A percentile compares a stretch with the other conserved stretches of the same genome.
phyloP scores from a whole-genome alignment of 2,113 vertebrate genomes.

The Uria aalge region DNA sequence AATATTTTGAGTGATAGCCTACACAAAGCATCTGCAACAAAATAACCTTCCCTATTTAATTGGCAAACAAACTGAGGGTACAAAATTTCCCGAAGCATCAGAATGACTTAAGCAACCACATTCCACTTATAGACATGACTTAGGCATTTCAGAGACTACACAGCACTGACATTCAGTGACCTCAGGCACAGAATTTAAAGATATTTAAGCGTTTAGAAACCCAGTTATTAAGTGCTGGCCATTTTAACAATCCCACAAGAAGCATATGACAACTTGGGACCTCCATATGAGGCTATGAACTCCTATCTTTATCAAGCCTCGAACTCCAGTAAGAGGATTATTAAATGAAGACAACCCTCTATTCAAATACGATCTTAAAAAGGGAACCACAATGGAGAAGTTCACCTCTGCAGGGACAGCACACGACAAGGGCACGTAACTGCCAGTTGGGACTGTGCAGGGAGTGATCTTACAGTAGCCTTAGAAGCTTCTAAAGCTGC shows the following conservation, averaged over 20 bases:
- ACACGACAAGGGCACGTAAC: background rate
- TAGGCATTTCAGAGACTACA: background rate
- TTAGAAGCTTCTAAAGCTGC: background rate
- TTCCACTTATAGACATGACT: background rate
- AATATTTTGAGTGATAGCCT: constrained; percentile 2
- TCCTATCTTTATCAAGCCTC: background rate
- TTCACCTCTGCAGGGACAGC: background rate
- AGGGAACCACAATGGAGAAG: background rate
- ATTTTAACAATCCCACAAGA: background rate
- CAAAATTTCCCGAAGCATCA: background rate
- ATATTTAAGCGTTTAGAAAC: background rate
- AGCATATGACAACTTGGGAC: background rate
- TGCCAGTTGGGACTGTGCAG: background rate
- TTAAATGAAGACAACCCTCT: background rate
- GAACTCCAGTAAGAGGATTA: background rate
- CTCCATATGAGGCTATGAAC: background rate
- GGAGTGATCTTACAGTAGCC: background rate
- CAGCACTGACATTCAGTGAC: background rate
- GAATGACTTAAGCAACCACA: background rate
- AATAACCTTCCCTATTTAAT: background rate
- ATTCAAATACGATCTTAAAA: background rate
- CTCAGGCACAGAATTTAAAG: background rate
- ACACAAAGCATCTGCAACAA: constrained; percentile 8
- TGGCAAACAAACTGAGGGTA: background rate
- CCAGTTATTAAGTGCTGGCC: background rate